Evolutionary conservation across 2,888 invertebrate genomes (phyloP).

Genomic region (Monochamus alternatus): DNA sequence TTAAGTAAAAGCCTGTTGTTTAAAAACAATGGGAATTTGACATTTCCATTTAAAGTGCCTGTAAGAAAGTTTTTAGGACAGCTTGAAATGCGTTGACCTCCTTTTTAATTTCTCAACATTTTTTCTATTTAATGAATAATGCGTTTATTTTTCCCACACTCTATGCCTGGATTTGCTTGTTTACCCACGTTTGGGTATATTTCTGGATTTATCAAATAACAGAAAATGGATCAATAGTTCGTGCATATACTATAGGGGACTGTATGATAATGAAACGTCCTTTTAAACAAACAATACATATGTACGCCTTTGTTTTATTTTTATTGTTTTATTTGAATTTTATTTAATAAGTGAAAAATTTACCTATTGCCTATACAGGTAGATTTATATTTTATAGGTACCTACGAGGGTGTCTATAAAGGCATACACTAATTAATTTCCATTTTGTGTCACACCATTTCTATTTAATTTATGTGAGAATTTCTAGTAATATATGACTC

Average conservation of each 20-base stretch:
- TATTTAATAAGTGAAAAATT: no score
- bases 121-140: background rate
- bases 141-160: background rate
- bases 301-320: background rate
- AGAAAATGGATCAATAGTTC: conserved; percentile 1
- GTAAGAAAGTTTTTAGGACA: background rate
- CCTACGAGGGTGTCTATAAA: no score
- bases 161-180: background rate
- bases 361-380: no score
- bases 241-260: background rate
- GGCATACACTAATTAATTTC: no score
- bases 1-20: conserved; percentile 16
- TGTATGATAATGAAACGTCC: background rate
- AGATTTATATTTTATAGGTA: no score
- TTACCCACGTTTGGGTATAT: background rate
- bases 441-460: no score
- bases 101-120: background rate
- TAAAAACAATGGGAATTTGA: conserved; percentile 13
- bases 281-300: background rate
- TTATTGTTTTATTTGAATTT: background rate
- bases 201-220: conserved; percentile 1
- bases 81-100: background rate
- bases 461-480: no score
- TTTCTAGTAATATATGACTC: no score
- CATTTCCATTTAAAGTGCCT: conserved; percentile 20